Evolutionary conservation across 2,113 vertebrate species (phyloP).

Genomic region (Cryptoleucopteryx plumbea): DNA sequence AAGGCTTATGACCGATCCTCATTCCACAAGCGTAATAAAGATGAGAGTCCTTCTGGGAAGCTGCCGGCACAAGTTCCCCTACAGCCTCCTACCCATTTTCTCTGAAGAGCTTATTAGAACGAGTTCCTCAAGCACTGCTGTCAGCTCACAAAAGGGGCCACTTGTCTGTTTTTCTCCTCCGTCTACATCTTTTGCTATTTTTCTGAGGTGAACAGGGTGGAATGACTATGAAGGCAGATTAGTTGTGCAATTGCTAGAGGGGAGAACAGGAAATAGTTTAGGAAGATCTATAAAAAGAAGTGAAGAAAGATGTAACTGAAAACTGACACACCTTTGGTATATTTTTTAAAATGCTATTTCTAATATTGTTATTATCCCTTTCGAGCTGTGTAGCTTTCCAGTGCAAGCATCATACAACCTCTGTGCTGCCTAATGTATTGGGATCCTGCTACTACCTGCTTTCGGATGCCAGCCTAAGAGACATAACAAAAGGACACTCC

Average conservation of each 20-base stretch:
- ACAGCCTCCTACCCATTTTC: not conserved
- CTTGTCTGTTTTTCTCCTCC: not conserved
- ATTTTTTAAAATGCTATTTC: not conserved
- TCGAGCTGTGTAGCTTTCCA: not conserved
- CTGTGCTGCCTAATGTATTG: not conserved
- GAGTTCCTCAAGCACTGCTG: not conserved
- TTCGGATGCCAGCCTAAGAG: not conserved
- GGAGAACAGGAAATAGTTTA: not conserved
- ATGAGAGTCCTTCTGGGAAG: not conserved
- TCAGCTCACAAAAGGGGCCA: not conserved
- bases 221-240: not conserved
- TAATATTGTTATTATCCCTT: not conserved
- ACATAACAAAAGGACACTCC: not conserved
- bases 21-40: not conserved
- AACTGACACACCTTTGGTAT: rapidly evolving
- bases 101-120: not conserved
- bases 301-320: not conserved
- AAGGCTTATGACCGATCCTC: not conserved
- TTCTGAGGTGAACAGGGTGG: not conserved
- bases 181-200: not conserved
- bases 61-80: not conserved
- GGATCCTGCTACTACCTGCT: not conserved
- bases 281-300: not conserved
- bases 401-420: rapidly evolving
- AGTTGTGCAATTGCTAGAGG: not conserved